phyloP scores from a whole-genome alignment of 2,888 invertebrate species.

The Spatulosminthurus flaviceps region DNA sequence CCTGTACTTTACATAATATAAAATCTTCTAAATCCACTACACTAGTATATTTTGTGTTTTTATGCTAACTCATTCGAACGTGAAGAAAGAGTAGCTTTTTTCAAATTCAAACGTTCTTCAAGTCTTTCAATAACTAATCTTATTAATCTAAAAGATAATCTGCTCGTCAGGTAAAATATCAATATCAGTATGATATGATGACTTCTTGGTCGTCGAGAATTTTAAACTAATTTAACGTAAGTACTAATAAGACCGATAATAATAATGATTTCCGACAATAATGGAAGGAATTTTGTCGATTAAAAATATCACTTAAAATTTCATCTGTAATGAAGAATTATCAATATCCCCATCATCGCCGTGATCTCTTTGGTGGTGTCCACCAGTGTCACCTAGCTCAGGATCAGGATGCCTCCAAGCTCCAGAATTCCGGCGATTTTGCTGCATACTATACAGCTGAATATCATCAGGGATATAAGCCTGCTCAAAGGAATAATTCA shows the following conservation, averaged over 20 bases:
- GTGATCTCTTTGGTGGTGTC: slow-evolving; percentile 44
- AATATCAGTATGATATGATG: neutral
- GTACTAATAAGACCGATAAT: too few relatives aligned
- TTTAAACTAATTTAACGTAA: neutral
- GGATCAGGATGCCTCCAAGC: slow-evolving; percentile 61
- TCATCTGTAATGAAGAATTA: slow-evolving; percentile 11
- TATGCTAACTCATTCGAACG: neutral
- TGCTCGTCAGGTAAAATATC: neutral
- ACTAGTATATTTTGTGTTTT: neutral
- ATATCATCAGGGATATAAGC: slow-evolving; percentile 60
- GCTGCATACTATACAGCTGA: slow-evolving; percentile 60
- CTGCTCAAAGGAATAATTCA: slow-evolving; percentile 38
- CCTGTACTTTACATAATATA: neutral
- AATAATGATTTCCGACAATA: neutral
- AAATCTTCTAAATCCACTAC: too few relatives aligned
- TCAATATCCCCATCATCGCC: slow-evolving; percentile 29
- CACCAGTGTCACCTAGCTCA: slow-evolving; percentile 48
- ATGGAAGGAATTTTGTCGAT: neutral
- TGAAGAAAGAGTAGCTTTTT: neutral
- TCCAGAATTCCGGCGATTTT: slow-evolving; percentile 56
- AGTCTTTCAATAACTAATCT: neutral
- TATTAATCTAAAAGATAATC: neutral
- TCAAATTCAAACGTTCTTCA: neutral
- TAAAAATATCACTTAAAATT: slow-evolving; percentile 27
- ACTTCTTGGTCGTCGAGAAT: neutral